Base-by-base conservation (phyloP, 1,140 invertebrate genomes). In the Fopius arisanus region DNA sequence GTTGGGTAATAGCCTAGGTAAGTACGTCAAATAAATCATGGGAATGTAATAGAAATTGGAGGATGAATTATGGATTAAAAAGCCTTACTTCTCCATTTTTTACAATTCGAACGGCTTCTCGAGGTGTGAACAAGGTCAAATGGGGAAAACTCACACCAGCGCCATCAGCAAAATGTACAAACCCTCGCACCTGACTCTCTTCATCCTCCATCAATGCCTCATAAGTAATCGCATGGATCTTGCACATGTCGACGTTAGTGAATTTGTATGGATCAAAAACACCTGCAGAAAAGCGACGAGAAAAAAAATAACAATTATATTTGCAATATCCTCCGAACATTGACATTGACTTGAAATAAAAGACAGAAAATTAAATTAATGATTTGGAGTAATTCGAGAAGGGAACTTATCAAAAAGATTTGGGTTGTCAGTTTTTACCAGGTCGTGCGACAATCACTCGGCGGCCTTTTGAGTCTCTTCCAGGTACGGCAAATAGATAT, bases 201-300 rank as follows among this genome's bases (percentile, higher is more conserved):
- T 96, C 94, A 78, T 95, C 93, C 81, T 95, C 93, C 91, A 96
- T 92, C 16, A 96, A 77, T 0, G 92, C 91, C 81, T 96, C 95
- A 80, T 95, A 95, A 12, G 92, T 92, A 23, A 94, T 91, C 3
- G 91, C 93, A 82, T 95, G 93, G 0, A 94, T 90, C 65, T 93
- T 90, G 81, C 94, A 94, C 91, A 96, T 94, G 78, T 95, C 93
- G 19, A 90, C 92, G 79, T 94, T 94, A 0, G 92, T 93, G 80
- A 92, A 94, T 80, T 92, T 92, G 78, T 93, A 91, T 0, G 94
- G 91, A 87, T 96, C 93, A 84, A 95, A 94, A n/a, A 93, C 93
- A 77, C 93, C 92, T 93, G 84, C 1, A 78, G 79, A 37, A 37
- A 37, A 6, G 12, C 33, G 12, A 14, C 14, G 41, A 7, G n/a